Percentiles rank a stretch among this genome's conserved stretches.
Conservation (phyloP, 1,140 invertebrate species). For the Microvelia longipes region DNA sequence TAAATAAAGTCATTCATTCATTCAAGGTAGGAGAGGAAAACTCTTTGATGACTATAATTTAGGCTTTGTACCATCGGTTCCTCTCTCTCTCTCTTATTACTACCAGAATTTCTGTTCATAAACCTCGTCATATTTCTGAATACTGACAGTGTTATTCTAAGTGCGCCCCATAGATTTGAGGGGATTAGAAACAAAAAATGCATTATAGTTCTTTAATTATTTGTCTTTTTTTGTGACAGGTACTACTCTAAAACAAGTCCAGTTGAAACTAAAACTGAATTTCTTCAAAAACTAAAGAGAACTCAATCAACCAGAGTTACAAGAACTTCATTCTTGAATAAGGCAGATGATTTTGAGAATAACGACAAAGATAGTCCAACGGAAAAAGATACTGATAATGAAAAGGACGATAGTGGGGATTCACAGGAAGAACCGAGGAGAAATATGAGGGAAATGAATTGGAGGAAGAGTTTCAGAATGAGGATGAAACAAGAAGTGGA, state of each 20-base stretch:
- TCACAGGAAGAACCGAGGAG: background rate
- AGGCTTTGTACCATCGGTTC: too few relatives aligned
- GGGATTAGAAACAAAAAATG: too few relatives aligned
- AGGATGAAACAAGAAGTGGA: background rate
- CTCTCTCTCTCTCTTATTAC: too few relatives aligned
- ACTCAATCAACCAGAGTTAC: conserved; percentile 29
- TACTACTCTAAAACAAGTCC: background rate
- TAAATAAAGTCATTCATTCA: too few relatives aligned
- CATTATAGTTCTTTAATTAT: too few relatives aligned
- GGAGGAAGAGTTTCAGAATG: background rate
- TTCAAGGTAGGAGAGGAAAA: too few relatives aligned
- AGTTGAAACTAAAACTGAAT: background rate
- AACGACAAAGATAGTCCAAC: conserved; percentile 1
- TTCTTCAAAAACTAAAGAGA: conserved; percentile 24
- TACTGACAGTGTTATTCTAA: too few relatives aligned
- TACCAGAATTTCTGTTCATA: too few relatives aligned
- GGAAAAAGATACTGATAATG: background rate
- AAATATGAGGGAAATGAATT: background rate
- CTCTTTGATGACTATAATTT: too few relatives aligned
- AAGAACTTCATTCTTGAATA: conserved; percentile 30
- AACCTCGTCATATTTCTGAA: too few relatives aligned
- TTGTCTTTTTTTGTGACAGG: background rate
- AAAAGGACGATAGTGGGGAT: background rate
- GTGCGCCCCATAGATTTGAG: too few relatives aligned
- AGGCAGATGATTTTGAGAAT: conserved; percentile 24